phyloP scores from a whole-genome alignment of 1,140 invertebrate genomes.

The Ruditapes philippinarum region DNA sequence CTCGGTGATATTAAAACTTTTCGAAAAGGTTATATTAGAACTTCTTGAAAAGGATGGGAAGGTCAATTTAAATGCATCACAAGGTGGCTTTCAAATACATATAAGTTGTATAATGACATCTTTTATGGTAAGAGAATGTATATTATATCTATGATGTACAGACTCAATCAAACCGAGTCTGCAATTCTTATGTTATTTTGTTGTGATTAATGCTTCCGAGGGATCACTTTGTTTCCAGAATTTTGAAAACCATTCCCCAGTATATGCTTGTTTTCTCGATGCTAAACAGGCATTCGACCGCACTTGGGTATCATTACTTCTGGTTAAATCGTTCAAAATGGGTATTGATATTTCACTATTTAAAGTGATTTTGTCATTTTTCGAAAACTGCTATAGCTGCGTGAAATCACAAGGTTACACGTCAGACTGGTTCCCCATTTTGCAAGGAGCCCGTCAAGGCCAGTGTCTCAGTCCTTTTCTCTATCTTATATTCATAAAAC shows the following conservation, averaged over 20 bases:
- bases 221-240: too few relatives aligned
- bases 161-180: too few relatives aligned
- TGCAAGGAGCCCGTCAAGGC: conserved; percentile 2
- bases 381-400: not conserved
- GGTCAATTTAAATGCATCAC: not conserved
- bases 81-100: not conserved
- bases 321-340: not conserved
- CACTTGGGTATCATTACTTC: not conserved
- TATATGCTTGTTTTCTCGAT: conserved; percentile 25
- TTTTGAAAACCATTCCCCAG: not conserved
- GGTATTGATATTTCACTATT: not conserved
- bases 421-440: conserved; percentile 21
- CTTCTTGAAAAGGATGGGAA: not conserved
- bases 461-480: conserved; percentile 13
- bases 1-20: not conserved
- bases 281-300: not conserved
- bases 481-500: conserved; percentile 26
- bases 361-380: not conserved
- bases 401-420: not conserved
- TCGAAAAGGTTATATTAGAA: not conserved
- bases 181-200: too few relatives aligned
- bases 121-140: not conserved
- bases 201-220: too few relatives aligned
- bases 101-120: conserved; percentile 11
- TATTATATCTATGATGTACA: too few relatives aligned